Evolutionary conservation across 2,888 invertebrate genomes (phyloP), one percentile per base, ranked within the genome.

Genomic region (Cerceris rybyensis): DNA sequence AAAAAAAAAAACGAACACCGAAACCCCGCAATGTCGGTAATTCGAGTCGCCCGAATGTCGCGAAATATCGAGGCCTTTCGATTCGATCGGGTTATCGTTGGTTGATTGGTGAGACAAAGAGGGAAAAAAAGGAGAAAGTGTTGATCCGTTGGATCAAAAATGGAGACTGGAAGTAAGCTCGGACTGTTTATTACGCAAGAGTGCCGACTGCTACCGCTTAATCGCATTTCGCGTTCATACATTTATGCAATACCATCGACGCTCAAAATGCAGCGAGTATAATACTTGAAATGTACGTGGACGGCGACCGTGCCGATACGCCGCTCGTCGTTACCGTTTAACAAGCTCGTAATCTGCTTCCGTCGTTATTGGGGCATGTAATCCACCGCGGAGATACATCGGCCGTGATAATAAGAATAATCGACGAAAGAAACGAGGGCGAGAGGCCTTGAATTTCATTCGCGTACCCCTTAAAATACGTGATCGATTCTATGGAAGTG

Each of bases 321-420:
- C 13, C 17, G n/a, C 7, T 9, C 59, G 58, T 59, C 64, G 50
- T 70, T 59, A 43, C 46, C 58, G 11, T 52, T 63, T 73, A 58
- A 63, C 64, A 52, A 74, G 59, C 52, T 58, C 46, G 46, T 54
- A 74, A 64, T 63, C 39, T 46, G 54, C 57, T 64, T 69, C 69
- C 57, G 52, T 63, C 50, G 43, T 58, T 73, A 68, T 73, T 70
- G 70, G 46, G 42, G 13, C 13, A 50, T 50, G n/a, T n/a, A 50
- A n/a, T 50, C 50, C 11, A 7, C n/a, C 50, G 46, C 46, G 46
- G 46, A 50, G 50, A 50, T 50, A 13, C 55, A 28, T 57, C 17
- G 28, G 28, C 5, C 6, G 17, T 28, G 55, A 9, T 57, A 57
- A 57, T 13, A 39, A 57, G 28, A 39, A 57, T 57, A 39, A 11